Conservation (phyloP, 1,140 invertebrate species). For the Zaprionus ornatus region DNA sequence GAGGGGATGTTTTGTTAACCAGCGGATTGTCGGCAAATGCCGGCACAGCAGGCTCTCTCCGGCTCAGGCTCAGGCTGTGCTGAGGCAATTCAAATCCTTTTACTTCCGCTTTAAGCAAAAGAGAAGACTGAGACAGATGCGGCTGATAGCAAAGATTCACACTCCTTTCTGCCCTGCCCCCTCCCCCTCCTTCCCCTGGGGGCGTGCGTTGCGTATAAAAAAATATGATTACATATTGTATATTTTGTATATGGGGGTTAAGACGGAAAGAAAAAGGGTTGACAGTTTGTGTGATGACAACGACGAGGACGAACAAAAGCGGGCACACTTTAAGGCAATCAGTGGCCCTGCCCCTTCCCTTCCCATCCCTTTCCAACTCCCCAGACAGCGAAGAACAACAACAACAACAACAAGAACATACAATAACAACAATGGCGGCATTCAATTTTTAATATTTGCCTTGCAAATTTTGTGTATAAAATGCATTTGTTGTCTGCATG, state of each 20-base stretch:
- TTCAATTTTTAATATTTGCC: slow-evolving; percentile 82
- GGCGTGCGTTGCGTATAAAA: slow-evolving; percentile 65
- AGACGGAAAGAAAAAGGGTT: slow-evolving; percentile 59
- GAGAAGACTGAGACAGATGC: slow-evolving; percentile 61
- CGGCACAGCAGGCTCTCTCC: background rate
- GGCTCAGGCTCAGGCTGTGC: background rate
- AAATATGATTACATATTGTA: slow-evolving; percentile 79
- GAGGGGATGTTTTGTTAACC: slow-evolving; percentile 58
- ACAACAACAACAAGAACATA: slow-evolving; percentile 48
- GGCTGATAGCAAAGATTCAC: slow-evolving; percentile 75
- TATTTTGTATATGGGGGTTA: slow-evolving; percentile 16
- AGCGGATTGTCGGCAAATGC: slow-evolving; percentile 31
- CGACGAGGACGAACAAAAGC: slow-evolving; percentile 32
- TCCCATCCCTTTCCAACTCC: slow-evolving; percentile 15
- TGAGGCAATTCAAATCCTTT: slow-evolving; percentile 79
- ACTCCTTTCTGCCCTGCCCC: slow-evolving; percentile 9
- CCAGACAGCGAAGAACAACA: slow-evolving; percentile 35
- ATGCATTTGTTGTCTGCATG: slow-evolving; percentile 77
- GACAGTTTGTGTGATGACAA: slow-evolving; percentile 51
- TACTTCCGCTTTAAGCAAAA: slow-evolving; percentile 75
- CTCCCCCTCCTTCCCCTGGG: background rate
- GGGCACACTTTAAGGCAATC: slow-evolving; percentile 72
- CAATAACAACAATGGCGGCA: slow-evolving; percentile 65
- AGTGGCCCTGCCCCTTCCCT: slow-evolving; percentile 20
- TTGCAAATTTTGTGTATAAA: slow-evolving; percentile 76